Conservation (phyloP, 2,113 vertebrate species). For the mouse (Mus musculus) region GRCm39 chr1:177442001-177442500, state of each 20-base stretch:
- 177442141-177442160: background rate
- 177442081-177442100: background rate
- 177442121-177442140: background rate
- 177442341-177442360: constrained; percentile 79
- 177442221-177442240: background rate
- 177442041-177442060: accelerated
- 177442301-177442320: constrained; percentile 53
- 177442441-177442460: constrained; percentile 60
- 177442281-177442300: constrained; percentile 23
- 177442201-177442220: background rate
- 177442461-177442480: background rate
- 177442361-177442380: constrained; percentile 70
- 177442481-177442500: background rate
- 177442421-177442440: constrained; percentile 62
- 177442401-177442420: constrained; percentile 74
- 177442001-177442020: background rate
- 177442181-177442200: background rate
- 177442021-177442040: background rate
- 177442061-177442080: background rate
- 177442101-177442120: background rate
- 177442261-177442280: constrained; percentile 17
- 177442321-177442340: constrained; percentile 57
- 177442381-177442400: constrained; percentile 65
- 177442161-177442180: background rate
- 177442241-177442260: constrained; percentile 21